Evolutionary conservation across 1,140 invertebrate genomes (phyloP).

Genomic region (Drosophila pectinifera): DNA sequence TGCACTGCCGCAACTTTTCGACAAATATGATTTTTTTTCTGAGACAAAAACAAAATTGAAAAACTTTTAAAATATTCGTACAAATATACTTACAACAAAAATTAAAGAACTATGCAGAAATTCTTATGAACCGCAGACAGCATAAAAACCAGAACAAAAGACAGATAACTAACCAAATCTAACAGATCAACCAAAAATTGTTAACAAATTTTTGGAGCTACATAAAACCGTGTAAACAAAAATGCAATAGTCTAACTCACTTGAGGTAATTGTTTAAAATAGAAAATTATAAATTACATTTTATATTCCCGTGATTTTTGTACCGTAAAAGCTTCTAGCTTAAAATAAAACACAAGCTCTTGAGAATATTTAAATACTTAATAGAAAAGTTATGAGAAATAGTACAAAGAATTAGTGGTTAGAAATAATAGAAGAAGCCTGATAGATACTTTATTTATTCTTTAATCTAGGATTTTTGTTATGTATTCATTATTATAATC

Average conservation of each 20-base stretch:
- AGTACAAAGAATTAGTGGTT: too few relatives aligned
- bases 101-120: constrained; percentile 55
- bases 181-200: constrained; percentile 46
- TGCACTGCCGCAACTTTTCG: constrained; percentile 81
- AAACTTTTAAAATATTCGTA: constrained; percentile 36
- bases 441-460: too few relatives aligned
- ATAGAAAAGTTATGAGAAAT: too few relatives aligned
- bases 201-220: constrained; percentile 49
- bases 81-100: constrained; percentile 34
- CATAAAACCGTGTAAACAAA: constrained; percentile 61
- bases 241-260: constrained; percentile 76
- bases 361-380: too few relatives aligned
- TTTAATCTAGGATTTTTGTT: too few relatives aligned
- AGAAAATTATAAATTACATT: not conserved
- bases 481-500: too few relatives aligned
- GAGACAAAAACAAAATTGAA: constrained; percentile 31
- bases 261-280: constrained; percentile 59
- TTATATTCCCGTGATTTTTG: too few relatives aligned
- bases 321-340: too few relatives aligned
- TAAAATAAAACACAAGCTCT: too few relatives aligned
- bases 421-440: too few relatives aligned
- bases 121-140: constrained; percentile 67
- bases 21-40: constrained; percentile 73
- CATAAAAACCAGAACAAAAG: constrained; percentile 31
- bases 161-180: constrained; percentile 45